Percentiles rank a stretch among this genome's conserved stretches.
Conservation (phyloP, 2,888 invertebrate genomes). For the Germaria angustata region DNA sequence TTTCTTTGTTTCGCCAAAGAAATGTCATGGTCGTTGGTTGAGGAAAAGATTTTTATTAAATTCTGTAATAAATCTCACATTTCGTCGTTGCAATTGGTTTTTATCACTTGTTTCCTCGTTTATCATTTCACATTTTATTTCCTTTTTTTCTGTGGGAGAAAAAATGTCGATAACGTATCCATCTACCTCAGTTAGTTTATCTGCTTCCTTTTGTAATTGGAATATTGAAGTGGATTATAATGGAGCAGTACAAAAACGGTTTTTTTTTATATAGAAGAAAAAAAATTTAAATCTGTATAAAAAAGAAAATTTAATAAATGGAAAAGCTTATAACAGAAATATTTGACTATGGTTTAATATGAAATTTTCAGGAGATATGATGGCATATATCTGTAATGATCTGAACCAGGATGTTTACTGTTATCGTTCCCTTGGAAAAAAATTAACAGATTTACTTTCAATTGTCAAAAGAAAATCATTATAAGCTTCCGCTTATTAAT, state of each 20-base stretch:
- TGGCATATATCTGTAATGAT: no score
- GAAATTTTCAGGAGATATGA: no score
- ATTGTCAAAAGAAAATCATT: no score
- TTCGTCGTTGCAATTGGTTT: conserved; percentile 56
- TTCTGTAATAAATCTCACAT: conserved; percentile 54
- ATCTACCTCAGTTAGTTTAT: not conserved
- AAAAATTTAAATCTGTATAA: not conserved
- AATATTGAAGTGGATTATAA: conserved; percentile 18
- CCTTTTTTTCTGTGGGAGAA: not conserved
- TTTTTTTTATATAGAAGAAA: not conserved
- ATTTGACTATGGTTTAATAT: no score
- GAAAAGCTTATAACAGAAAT: no score
- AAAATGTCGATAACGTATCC: not conserved
- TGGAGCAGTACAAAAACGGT: not conserved
- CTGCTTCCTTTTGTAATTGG: not conserved
- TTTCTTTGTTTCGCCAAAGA: not conserved
- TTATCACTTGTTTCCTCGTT: conserved; percentile 31
- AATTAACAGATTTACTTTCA: no score
- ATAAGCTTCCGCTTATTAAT: no score
- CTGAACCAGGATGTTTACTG: no score
- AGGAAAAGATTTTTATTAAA: conserved; percentile 50
- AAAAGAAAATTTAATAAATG: not conserved
- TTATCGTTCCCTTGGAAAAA: no score
- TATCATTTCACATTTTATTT: no score
- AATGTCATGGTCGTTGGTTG: conserved; percentile 19